These are phyloP conservation scores for Coenobita brevimanus DNA, from an alignment of 1,140 invertebrate species.

Conservation along the genomic window DNA sequence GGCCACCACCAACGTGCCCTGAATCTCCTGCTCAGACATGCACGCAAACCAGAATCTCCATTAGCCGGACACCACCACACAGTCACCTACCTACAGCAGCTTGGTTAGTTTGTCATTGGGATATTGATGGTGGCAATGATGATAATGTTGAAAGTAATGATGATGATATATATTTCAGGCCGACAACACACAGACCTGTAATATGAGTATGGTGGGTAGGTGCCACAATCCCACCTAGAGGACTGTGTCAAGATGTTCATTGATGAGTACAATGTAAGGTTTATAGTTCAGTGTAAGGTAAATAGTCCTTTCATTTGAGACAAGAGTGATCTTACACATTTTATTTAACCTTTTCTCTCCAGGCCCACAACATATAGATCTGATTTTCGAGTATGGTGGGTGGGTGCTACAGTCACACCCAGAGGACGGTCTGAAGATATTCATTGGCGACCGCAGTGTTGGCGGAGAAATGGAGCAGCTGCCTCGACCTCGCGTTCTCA, in stretches of 20 bases:
- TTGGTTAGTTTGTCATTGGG: conserved; percentile 82
- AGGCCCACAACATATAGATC: conserved; percentile 88
- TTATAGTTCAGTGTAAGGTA: too few relatives aligned
- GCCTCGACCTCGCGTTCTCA: conserved; percentile 89
- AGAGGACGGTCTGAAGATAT: conserved; percentile 94
- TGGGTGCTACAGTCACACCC: conserved; percentile 92
- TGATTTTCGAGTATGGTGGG: conserved; percentile 96
- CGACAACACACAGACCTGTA: too few relatives aligned
- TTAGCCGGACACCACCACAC: conserved; percentile 87
- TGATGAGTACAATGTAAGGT: too few relatives aligned
- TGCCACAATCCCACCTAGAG: too few relatives aligned
- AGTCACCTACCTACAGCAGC: conserved; percentile 92
- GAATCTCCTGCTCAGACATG: conserved; percentile 88
- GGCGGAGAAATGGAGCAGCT: conserved; percentile 79
- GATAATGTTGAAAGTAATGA: too few relatives aligned
- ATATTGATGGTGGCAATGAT: too few relatives aligned
- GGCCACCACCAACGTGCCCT: conserved; percentile 93
- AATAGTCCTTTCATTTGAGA: too few relatives aligned
- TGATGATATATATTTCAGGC: too few relatives aligned
- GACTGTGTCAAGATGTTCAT: too few relatives aligned
- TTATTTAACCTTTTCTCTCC: too few relatives aligned
- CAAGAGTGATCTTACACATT: too few relatives aligned
- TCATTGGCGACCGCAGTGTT: conserved; percentile 84
- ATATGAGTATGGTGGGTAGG: too few relatives aligned
- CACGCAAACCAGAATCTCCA: conserved; percentile 83